These are phyloP conservation scores for Platalea minor DNA, from an alignment of 2,797 vertebrate species.

Conservation along the genomic window DNA sequence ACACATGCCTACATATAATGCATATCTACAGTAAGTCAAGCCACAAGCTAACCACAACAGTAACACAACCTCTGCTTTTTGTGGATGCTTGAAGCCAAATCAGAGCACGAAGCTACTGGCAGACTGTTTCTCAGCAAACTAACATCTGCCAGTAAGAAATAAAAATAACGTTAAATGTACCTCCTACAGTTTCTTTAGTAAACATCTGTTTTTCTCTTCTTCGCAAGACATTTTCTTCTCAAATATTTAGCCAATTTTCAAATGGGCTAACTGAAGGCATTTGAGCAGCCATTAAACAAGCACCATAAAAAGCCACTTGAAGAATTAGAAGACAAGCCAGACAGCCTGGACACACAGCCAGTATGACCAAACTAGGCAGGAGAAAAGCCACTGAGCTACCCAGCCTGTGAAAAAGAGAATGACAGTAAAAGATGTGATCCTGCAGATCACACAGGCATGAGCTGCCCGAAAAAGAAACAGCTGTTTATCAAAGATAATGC, in stretches of 20 bases:
- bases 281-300: not conserved
- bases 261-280: not conserved
- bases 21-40: not conserved
- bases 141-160: not conserved
- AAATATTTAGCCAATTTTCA: not conserved
- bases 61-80: not conserved
- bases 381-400: not conserved
- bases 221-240: not conserved
- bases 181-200: not conserved
- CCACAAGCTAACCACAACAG: not conserved
- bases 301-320: not conserved
- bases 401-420: not conserved
- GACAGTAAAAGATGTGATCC: not conserved
- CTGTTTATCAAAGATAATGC: not conserved
- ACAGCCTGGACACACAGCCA: not conserved
- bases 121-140: not conserved
- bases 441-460: not conserved
- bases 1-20: not conserved
- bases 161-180: not conserved
- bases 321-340: not conserved
- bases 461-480: not conserved
- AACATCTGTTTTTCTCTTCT: not conserved
- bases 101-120: not conserved
- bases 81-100: not conserved
- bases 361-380: not conserved